Conservation (phyloP, 2,888 invertebrate species). For the Diplolepis rosae region DNA sequence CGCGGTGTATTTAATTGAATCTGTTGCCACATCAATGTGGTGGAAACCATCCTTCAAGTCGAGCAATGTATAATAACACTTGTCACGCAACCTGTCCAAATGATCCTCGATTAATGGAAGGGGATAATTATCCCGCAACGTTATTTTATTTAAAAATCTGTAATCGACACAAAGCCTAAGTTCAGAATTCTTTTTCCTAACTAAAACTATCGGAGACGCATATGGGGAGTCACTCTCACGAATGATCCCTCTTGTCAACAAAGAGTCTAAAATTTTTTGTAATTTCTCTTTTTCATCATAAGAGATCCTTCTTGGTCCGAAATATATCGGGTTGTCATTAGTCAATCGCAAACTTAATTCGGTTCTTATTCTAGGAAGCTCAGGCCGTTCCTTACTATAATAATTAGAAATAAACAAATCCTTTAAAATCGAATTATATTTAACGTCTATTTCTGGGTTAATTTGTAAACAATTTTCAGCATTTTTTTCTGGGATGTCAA, state of each 20-base stretch:
- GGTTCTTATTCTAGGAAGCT: background rate
- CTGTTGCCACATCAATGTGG: conserved; percentile 35
- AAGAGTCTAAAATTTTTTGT: conserved; percentile 38
- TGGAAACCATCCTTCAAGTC: conserved; percentile 60
- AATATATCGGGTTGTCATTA: conserved; percentile 38
- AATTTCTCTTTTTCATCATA: too few relatives aligned
- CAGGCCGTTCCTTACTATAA: background rate
- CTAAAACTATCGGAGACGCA: background rate
- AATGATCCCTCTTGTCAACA: conserved; percentile 38
- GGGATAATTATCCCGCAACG: conserved; percentile 43
- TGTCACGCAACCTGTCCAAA: conserved; percentile 54
- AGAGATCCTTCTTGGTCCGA: too few relatives aligned
- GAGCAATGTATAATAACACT: conserved; percentile 54
- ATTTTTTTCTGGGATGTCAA: background rate
- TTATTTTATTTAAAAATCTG: too few relatives aligned
- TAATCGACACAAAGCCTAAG: background rate
- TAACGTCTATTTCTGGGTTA: background rate
- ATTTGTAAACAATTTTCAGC: background rate
- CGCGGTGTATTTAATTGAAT: too few relatives aligned
- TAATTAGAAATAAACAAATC: background rate
- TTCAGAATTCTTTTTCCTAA: background rate
- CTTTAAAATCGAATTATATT: background rate
- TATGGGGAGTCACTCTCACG: conserved; percentile 41
- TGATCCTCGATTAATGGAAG: conserved; percentile 57
- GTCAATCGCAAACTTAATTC: background rate